Base-by-base conservation (phyloP, 2,113 vertebrate genomes). In the Marmota monax region DNA sequence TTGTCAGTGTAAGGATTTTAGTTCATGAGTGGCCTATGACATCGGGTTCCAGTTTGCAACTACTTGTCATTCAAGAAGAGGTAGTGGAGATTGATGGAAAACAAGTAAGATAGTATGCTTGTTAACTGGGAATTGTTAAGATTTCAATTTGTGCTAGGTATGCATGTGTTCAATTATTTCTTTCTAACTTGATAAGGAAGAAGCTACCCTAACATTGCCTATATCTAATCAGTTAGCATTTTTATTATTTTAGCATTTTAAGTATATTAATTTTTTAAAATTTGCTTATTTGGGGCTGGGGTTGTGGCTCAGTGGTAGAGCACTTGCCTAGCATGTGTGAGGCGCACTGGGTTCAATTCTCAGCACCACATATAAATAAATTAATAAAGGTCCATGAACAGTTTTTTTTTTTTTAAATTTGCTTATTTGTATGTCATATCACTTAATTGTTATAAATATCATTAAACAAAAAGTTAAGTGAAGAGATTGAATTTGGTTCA, bases 1-100 rank as follows among this genome's bases (percentile, higher is more conserved):
- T 98, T 0, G 98, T 99, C 82, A 98, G 98, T 9, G 97, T 99
- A 90, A 99, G 99, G 73, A 98, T 99, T 97, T 99, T 99, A 99
- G 98, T 99, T 98, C 99, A 98, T 0, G 98, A 99, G 93, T 99
- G 99, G 98, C 99, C 99, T 56, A 97, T 99, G 95, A 99, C 99
- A 96, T 99, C 99, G 89, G 99, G 98, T 95, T 98, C 98, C 2
- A 98, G 99, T 95, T 98, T 99, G 97, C 98, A 98, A 65, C 98
- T 99, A 78, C 99, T 99, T 97, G 98, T 99, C 80, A 98, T 99
- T 98, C 99, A 99, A 97, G 99, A 99, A 95, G 99, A 99, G 98
- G 99, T 99, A 69, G 99, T 99, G 48, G 99, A 99, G 98, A 97
- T 99, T 97, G 99, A 99, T 80, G 99, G 99, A 82, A 99, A 98